A percentile compares a stretch with the other conserved stretches of the same genome.
These are phyloP conservation scores for Gymnoscopelus microlampas DNA, from an alignment of 2,797 vertebrate genomes.

Conservation along the genomic window DNA sequence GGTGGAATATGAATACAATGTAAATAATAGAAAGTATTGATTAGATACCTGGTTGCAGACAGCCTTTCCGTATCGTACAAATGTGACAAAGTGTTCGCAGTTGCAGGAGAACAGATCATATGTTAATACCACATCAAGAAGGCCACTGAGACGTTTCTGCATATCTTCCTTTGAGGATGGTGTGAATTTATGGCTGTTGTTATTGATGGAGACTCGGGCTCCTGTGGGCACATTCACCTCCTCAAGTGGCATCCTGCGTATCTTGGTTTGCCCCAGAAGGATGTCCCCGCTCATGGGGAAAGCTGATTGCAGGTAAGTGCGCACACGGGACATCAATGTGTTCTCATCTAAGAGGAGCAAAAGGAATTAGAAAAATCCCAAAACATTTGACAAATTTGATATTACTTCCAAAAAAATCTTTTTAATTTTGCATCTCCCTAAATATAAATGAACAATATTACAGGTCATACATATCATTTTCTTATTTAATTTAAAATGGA, in stretches of 20 bases:
- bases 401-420: too few species aligned
- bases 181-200: slow-evolving; percentile 54
- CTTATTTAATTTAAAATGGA: too few species aligned
- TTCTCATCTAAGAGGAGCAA: slow-evolving; percentile 59
- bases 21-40: too few species aligned
- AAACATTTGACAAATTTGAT: too few species aligned
- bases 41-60: slow-evolving; percentile 77
- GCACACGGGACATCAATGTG: slow-evolving; percentile 53
- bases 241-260: slow-evolving; percentile 64
- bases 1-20: too few species aligned
- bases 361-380: not conserved
- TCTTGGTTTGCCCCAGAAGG: slow-evolving; percentile 73
- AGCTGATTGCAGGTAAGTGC: slow-evolving; percentile 54
- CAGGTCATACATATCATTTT: too few species aligned
- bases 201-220: slow-evolving; percentile 53
- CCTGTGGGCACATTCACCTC: slow-evolving; percentile 74
- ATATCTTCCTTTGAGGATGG: slow-evolving; percentile 58
- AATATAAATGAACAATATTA: not conserved
- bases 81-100: slow-evolving; percentile 82
- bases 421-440: not conserved
- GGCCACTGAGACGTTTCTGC: slow-evolving; percentile 51
- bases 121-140: slow-evolving; percentile 53
- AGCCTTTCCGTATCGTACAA: slow-evolving; percentile 71
- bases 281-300: slow-evolving; percentile 75
- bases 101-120: slow-evolving; percentile 74